Evolutionary conservation across 2,113 vertebrate genomes (phyloP), one percentile per base, ranked within the genome.

Genomic region (Taurulus bubalis): DNA sequence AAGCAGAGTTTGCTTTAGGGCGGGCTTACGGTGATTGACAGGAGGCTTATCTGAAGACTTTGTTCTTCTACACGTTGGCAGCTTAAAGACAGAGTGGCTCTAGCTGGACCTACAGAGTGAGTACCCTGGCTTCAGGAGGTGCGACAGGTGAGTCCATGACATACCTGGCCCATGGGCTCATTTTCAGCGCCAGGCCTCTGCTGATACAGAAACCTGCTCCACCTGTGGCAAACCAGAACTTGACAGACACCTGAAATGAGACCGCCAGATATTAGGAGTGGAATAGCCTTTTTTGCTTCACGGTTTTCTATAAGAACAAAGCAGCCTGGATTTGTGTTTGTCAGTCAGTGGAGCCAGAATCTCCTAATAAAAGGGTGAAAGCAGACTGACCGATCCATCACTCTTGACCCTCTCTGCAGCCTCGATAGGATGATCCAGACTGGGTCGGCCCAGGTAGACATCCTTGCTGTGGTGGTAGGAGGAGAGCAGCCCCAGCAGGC

Each of bases 111-210:
- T n/a, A 60, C 3, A 60, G 24, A 0, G 24, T 3, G 4, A n/a
- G 40, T 9, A 38, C 2, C 16, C 34, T 24, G 58, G 5, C 3
- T 38, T 72, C 26, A 45, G n/a, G 62, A 12, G 10, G 28, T 20
- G 36, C 8, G 20, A 53, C 16, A 34, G 22, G 22, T 64, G 36
- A 40, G n/a, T 59, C 16, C 36, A 16, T 26, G 22, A 55, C 82
- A 45, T 85, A 98, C 98, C 98, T 98, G 82, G 98, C 98, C 98
- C 98, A 99, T 0, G 98, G 98, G 85, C 98, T 99, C 98, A 99
- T 99, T 87, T 99, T 99, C 82, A 99, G 95, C 9, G 98, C 98
- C 56, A 99, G 95, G 42, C 98, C 98, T 86, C 97, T 94, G 92
- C 98, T 99, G 89, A 99, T 96, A 79, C 98, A 99, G 94, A 99